These are phyloP conservation scores for Acipenser oxyrinchus DNA, from an alignment of 2,797 vertebrate genomes.

Conservation along the genomic window DNA sequence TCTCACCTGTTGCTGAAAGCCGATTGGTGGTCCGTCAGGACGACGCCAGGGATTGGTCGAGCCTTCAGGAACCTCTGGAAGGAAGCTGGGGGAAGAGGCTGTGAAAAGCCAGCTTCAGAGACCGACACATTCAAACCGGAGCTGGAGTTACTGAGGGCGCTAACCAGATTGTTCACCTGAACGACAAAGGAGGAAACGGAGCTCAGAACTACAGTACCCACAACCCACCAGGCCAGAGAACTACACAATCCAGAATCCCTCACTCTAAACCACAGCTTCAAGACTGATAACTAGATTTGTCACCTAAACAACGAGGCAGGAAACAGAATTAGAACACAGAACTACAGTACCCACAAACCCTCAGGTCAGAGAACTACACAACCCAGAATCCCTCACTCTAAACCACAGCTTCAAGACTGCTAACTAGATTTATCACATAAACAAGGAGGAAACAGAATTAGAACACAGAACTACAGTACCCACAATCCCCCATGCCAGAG, in stretches of 20 bases:
- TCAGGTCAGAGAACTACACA: no score
- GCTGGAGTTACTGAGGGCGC: conserved; percentile 30
- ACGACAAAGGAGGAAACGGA: background rate
- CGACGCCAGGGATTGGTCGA: conserved; percentile 70
- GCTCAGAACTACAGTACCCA: background rate
- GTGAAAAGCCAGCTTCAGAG: conserved; percentile 38
- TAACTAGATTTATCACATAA: conserved; percentile 60
- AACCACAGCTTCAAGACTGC: conserved; percentile 14
- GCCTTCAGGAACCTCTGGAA: conserved; percentile 85
- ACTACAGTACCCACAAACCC: background rate
- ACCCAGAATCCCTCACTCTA: background rate
- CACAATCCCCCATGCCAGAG: background rate
- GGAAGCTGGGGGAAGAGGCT: conserved; percentile 82
- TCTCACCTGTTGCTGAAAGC: conserved; percentile 68
- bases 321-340: background rate
- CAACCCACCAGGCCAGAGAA: background rate
- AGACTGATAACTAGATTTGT: conserved; percentile 32
- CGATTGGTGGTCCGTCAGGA: conserved; percentile 68
- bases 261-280: conserved; percentile 32
- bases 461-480: background rate
- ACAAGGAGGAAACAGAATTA: background rate
- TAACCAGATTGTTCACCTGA: conserved; percentile 60
- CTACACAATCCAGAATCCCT: background rate
- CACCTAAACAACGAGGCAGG: conserved; percentile 52
- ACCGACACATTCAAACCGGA: conserved; percentile 31